Evolutionary conservation across 2,888 invertebrate species (phyloP).

Genomic region (Eupeodes latifasciatus): DNA sequence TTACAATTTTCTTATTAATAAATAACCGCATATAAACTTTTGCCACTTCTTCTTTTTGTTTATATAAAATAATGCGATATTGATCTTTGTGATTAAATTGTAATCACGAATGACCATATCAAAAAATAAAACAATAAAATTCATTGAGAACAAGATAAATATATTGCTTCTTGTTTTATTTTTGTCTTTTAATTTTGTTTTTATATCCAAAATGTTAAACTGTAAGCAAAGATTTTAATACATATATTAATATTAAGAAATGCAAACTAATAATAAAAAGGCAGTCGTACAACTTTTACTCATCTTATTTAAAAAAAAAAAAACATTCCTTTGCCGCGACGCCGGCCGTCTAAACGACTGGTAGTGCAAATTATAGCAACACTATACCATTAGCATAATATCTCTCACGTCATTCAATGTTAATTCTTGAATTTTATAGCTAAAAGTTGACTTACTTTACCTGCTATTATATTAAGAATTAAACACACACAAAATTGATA

Average conservation of each 20-base stretch:
- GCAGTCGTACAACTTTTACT: constrained; percentile 4
- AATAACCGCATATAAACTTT: neutral
- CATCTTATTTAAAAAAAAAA: neutral
- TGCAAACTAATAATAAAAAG: constrained; percentile 4
- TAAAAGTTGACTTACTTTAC: constrained; percentile 29
- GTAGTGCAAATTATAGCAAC: neutral
- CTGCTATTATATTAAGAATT: constrained; percentile 8
- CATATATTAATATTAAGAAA: neutral
- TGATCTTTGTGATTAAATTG: neutral
- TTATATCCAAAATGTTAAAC: neutral
- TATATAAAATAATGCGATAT: neutral
- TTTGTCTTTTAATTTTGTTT: neutral
- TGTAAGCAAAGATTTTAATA: neutral
- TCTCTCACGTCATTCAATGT: neutral
- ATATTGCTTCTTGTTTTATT: neutral
- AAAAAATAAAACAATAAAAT: constrained; percentile 14
- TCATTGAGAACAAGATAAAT: constrained; percentile 13
- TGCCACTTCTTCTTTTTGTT: neutral
- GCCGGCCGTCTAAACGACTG: neutral
- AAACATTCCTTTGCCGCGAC: constrained; percentile 4
- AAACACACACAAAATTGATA: neutral
- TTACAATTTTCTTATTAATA: neutral
- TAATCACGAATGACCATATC: neutral
- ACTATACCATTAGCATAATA: neutral
- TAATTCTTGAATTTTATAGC: constrained; percentile 12